Percentiles rank a stretch among this genome's conserved stretches.
Evolutionary conservation across 2,113 vertebrate genomes (phyloP).

Genomic region (Ailuropoda melanoleuca): DNA sequence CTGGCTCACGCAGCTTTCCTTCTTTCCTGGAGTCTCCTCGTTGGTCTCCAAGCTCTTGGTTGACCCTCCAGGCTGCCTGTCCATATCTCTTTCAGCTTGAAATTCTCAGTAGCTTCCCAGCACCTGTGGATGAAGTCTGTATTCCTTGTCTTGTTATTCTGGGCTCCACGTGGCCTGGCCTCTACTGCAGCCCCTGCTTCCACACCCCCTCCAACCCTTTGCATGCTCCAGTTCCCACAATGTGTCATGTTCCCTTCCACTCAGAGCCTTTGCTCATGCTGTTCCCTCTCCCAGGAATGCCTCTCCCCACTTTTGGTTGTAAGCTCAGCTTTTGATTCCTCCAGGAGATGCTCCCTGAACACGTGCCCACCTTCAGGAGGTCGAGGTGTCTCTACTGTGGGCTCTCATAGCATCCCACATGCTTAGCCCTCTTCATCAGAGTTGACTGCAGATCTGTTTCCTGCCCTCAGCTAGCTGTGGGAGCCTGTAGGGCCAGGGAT

Average conservation of each 20-base stretch:
- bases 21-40: background rate
- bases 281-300: background rate
- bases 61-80: background rate
- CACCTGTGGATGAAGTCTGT: background rate
- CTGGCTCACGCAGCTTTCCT: background rate
- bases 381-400: background rate
- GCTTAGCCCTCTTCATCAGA: background rate
- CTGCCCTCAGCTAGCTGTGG: background rate
- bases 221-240: background rate
- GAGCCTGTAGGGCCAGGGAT: background rate
- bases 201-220: background rate
- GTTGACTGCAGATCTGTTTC: background rate
- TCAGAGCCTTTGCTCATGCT: background rate
- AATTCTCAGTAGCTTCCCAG: background rate
- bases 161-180: accelerated
- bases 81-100: background rate
- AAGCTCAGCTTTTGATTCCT: background rate
- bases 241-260: background rate
- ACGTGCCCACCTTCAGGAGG: background rate
- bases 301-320: background rate
- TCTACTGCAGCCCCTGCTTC: background rate
- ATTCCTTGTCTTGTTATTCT: background rate
- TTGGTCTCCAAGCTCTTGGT: background rate
- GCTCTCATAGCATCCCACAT: background rate
- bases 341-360: background rate